Conservation (phyloP, 2,113 vertebrate genomes). For the Stegostoma tigrinum region DNA sequence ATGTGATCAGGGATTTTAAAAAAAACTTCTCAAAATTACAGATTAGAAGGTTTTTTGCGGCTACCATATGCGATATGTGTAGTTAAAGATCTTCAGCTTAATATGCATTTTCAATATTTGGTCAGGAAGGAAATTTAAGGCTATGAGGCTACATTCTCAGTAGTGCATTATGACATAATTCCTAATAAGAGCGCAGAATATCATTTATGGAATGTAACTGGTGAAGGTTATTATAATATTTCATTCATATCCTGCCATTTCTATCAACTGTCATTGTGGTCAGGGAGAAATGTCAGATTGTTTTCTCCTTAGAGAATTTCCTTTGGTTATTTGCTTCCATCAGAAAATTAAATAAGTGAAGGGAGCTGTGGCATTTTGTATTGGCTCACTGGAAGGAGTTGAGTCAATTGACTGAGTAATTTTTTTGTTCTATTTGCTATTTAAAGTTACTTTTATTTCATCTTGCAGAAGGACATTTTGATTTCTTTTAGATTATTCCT, state of each 20-base stretch:
- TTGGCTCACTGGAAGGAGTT: background rate
- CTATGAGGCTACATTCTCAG: background rate
- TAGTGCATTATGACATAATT: background rate
- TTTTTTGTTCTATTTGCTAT: background rate
- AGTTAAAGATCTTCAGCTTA: background rate
- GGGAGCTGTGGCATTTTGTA: background rate
- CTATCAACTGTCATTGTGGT: background rate
- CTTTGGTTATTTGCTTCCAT: background rate
- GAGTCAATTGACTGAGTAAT: background rate
- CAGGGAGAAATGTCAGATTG: background rate
- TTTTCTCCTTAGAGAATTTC: background rate
- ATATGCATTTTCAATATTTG: background rate
- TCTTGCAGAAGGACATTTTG: background rate
- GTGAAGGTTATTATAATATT: conserved; percentile 12
- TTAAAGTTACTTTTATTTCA: background rate
- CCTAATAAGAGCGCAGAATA: background rate
- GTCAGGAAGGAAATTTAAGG: background rate
- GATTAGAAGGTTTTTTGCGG: background rate
- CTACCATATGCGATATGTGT: background rate
- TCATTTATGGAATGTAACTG: background rate
- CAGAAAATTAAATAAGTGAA: background rate
- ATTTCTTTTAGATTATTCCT: background rate
- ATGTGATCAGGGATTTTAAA: background rate
- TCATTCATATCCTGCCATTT: background rate
- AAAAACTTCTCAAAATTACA: background rate